These are phyloP conservation scores for Anoplius nigerrimus DNA, from an alignment of 2,888 invertebrate species.

Conservation along the genomic window DNA sequence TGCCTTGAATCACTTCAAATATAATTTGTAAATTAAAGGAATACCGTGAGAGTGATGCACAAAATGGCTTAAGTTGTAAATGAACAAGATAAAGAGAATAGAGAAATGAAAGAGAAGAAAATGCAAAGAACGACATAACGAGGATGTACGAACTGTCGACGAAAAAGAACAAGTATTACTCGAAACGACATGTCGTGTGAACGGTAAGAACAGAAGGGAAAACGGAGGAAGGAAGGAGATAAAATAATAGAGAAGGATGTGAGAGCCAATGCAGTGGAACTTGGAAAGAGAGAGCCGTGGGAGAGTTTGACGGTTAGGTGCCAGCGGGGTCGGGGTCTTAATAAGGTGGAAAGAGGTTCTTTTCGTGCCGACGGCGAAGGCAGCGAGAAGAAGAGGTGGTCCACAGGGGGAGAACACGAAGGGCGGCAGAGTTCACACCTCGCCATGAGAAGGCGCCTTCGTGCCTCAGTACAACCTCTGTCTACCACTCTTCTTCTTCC, in stretches of 20 bases:
- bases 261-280: slow-evolving; percentile 16
- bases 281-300: slow-evolving; percentile 44
- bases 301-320: slow-evolving; percentile 52
- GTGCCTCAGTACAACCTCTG: slow-evolving; percentile 44
- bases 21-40: too few relatives aligned
- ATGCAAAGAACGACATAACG: not conserved
- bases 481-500: slow-evolving; percentile 13
- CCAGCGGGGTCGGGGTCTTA: slow-evolving; percentile 54
- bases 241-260: slow-evolving; percentile 2
- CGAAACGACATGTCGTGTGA: too few relatives aligned
- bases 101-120: too few relatives aligned
- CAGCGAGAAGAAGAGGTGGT: slow-evolving; percentile 34
- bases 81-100: too few relatives aligned
- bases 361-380: slow-evolving; percentile 50
- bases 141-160: too few relatives aligned
- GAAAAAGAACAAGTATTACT: too few relatives aligned
- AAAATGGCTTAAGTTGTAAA: too few relatives aligned
- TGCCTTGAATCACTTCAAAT: too few relatives aligned
- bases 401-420: slow-evolving; percentile 56
- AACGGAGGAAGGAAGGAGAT: slow-evolving; percentile 8
- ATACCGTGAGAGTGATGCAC: too few relatives aligned
- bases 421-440: slow-evolving; percentile 61
- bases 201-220: slow-evolving; percentile 1
- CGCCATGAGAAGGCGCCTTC: slow-evolving; percentile 59
- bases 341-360: slow-evolving; percentile 60